Conservation (phyloP, 1,140 invertebrate species). For the Lepidurus couesii region DNA sequence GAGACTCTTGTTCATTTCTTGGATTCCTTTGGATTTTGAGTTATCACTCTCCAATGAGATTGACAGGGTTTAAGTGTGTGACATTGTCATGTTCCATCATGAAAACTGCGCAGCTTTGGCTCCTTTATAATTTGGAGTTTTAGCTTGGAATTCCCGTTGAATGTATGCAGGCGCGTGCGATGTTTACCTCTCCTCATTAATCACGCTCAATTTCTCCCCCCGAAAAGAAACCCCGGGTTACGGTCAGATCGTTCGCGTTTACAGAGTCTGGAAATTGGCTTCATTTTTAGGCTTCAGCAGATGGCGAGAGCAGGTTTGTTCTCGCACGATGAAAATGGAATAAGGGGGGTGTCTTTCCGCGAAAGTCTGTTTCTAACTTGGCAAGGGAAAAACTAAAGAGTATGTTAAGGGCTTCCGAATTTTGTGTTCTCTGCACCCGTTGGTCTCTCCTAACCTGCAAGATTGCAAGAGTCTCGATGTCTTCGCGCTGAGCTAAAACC, state of each 20-base stretch:
- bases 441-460: slow-evolving; percentile 10
- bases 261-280: slow-evolving; percentile 3
- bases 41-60: too few relatives aligned
- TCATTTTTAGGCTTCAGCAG: slow-evolving; percentile 15
- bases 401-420: not conserved
- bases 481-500: not conserved
- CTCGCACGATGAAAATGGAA: not conserved
- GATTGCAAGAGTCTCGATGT: not conserved
- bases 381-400: not conserved
- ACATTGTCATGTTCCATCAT: too few relatives aligned
- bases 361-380: not conserved
- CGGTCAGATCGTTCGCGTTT: not conserved
- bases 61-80: too few relatives aligned
- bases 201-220: not conserved
- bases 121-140: too few relatives aligned
- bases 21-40: too few relatives aligned
- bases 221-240: not conserved
- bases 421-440: not conserved
- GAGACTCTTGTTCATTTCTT: too few relatives aligned
- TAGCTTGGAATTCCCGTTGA: too few relatives aligned
- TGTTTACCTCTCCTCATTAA: not conserved
- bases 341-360: not conserved
- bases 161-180: not conserved
- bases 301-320: not conserved
- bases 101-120: too few relatives aligned